These are phyloP conservation scores for Pseudois nayaur DNA, from an alignment of 2,113 vertebrate genomes.

Conservation along the genomic window DNA sequence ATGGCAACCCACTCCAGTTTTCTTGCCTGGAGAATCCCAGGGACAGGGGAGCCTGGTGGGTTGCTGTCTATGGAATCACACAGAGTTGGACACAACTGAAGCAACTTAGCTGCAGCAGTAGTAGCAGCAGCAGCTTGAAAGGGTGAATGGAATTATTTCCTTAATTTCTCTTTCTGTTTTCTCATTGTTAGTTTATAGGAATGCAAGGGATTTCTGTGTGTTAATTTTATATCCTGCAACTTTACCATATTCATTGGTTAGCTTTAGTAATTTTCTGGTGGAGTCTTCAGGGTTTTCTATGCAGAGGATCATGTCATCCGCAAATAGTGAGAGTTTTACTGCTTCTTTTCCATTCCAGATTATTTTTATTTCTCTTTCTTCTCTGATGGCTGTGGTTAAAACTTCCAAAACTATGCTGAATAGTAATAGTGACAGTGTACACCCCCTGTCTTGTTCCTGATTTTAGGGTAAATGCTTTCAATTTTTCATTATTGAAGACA, in stretches of 20 bases:
- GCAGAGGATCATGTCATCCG: background rate
- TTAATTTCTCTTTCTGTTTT: background rate
- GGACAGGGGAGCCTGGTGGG: too few species aligned
- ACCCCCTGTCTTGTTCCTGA: background rate
- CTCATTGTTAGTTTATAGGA: background rate
- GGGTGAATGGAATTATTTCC: background rate
- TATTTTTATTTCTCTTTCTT: background rate
- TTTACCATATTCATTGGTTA: background rate
- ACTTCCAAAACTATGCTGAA: background rate
- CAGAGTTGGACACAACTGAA: too few species aligned
- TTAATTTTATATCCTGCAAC: background rate
- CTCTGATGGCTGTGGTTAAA: background rate
- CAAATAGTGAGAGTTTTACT: background rate
- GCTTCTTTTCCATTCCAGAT: background rate
- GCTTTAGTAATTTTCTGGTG: background rate
- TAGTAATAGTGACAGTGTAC: background rate
- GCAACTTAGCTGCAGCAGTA: too few species aligned
- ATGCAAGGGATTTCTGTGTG: background rate
- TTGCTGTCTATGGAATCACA: fast-evolving
- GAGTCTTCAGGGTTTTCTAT: background rate
- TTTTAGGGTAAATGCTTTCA: background rate
- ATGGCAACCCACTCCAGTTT: too few species aligned
- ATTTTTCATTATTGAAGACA: background rate
- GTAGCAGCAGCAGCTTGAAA: background rate
- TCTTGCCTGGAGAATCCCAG: too few species aligned